Evolutionary conservation across 1,140 invertebrate species (phyloP), one percentile per base, ranked within the genome.

Genomic region (Scaptomyza pallida): DNA sequence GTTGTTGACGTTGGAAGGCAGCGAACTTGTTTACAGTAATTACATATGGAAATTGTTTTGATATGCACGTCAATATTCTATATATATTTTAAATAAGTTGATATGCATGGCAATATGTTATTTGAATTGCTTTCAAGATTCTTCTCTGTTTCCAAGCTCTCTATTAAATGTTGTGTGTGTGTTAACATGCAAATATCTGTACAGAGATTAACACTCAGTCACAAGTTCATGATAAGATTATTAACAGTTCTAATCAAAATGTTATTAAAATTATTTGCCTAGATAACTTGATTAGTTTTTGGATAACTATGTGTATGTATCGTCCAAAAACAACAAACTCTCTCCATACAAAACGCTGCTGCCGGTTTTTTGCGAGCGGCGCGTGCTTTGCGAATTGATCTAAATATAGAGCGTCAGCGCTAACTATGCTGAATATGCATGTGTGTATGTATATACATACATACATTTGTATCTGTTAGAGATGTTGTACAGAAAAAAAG

Each of bases 401-500:
- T 70, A 70, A 67, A 67, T 45, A 67, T 72, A 72, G 63, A 52
- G 6, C 52, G 37, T 5, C 52, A 55, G 19, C 19, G 37, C 52
- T 55, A 41, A 55, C n/a, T 4, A 23, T n/a, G n/a, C 12, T 12
- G 2, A 35, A 35, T 4, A 33, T 10, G 8, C 30, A 6, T 47
- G 13, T 47, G 21, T 23, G 19, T 47, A 5, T 23, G 12, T 26
- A 26, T 26, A n/a, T n/a, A n/a, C n/a, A n/a, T n/a, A n/a, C n/a
- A n/a, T n/a, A n/a, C n/a, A n/a, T n/a, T n/a, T n/a, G n/a, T n/a
- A n/a, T n/a, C n/a, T n/a, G n/a, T n/a, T n/a, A n/a, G 23, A 26
- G 23, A 12, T 8, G 19, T 21, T 16, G 23, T 23, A 40, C 17
- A 15, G 13, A 55, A 21, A 37, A 21, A 15, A 21, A 6, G 51